phyloP scores from a whole-genome alignment of 2,888 invertebrate species.

The Eilema sororculum region DNA sequence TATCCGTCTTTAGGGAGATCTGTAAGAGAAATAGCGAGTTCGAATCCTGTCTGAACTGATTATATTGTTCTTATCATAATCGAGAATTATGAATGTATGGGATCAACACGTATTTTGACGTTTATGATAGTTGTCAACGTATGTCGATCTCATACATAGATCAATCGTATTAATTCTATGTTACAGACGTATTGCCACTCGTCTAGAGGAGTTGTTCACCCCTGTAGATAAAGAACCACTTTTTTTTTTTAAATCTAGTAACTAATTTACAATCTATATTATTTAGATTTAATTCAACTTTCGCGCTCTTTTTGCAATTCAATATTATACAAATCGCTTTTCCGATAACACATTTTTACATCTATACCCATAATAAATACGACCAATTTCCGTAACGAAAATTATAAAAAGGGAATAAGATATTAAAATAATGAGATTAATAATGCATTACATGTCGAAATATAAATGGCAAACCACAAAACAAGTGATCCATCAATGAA shows the following conservation, averaged over 20 bases:
- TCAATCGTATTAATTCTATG: too few relatives aligned
- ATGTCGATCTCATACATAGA: too few relatives aligned
- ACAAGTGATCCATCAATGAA: slow-evolving; percentile 32
- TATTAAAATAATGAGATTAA: slow-evolving; percentile 66
- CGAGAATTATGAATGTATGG: too few relatives aligned
- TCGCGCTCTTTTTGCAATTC: slow-evolving; percentile 38
- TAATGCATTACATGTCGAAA: slow-evolving; percentile 49
- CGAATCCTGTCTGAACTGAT: too few relatives aligned
- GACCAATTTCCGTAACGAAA: slow-evolving; percentile 58
- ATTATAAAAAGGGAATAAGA: slow-evolving; percentile 50
- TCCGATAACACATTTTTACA: slow-evolving; percentile 45
- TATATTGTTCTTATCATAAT: too few relatives aligned
- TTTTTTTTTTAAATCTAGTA: slow-evolving; percentile 45
- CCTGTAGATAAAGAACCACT: slow-evolving; percentile 51
- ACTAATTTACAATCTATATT: slow-evolving; percentile 56
- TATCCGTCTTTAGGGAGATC: too few relatives aligned
- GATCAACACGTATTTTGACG: too few relatives aligned
- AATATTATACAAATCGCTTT: slow-evolving; percentile 44
- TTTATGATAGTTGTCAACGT: too few relatives aligned
- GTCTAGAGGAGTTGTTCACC: slow-evolving; percentile 27
- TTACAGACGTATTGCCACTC: too few relatives aligned
- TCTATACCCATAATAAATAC: slow-evolving; percentile 61
- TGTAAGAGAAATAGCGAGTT: too few relatives aligned
- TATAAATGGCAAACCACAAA: slow-evolving; percentile 56
- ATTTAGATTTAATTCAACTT: slow-evolving; percentile 54